Conservation (phyloP, 2,888 invertebrate genomes). For the Yponomeuta sedellus region DNA sequence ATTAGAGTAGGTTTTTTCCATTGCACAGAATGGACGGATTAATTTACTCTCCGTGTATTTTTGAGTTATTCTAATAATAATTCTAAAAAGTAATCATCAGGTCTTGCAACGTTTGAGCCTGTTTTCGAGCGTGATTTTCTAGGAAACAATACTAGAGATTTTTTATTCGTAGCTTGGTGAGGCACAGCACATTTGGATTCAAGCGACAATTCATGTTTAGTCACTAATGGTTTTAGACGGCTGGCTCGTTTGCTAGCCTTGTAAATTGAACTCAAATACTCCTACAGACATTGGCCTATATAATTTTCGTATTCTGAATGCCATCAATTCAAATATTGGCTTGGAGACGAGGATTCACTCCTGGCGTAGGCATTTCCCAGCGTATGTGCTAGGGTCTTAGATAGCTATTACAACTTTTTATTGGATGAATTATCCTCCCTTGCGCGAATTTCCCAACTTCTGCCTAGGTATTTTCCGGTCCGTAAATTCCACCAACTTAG, state of each 20-base stretch:
- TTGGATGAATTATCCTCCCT: neutral
- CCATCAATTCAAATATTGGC: neutral
- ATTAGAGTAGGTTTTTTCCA: too few relatives aligned
- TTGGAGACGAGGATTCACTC: neutral
- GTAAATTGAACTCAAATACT: conserved; percentile 2
- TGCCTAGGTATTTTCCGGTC: neutral
- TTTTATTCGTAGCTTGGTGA: too few relatives aligned
- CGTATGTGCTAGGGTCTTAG: neutral
- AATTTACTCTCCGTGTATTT: too few relatives aligned
- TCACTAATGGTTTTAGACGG: conserved; percentile 3
- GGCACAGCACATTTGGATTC: neutral
- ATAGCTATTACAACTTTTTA: conserved; percentile 1
- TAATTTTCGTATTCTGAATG: neutral
- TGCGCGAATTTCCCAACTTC: neutral
- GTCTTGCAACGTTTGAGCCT: too few relatives aligned
- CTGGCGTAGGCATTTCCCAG: neutral
- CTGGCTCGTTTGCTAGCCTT: conserved; percentile 12
- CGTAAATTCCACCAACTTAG: neutral
- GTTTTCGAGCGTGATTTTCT: too few relatives aligned
- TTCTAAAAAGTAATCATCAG: too few relatives aligned
- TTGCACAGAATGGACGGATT: too few relatives aligned
- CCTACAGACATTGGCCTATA: conserved; percentile 4
- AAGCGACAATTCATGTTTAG: neutral
- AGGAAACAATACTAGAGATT: too few relatives aligned
- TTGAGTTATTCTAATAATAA: too few relatives aligned